Evolutionary conservation across 2,797 vertebrate genomes (phyloP).

Genomic region (Rhodeus uyekii): DNA sequence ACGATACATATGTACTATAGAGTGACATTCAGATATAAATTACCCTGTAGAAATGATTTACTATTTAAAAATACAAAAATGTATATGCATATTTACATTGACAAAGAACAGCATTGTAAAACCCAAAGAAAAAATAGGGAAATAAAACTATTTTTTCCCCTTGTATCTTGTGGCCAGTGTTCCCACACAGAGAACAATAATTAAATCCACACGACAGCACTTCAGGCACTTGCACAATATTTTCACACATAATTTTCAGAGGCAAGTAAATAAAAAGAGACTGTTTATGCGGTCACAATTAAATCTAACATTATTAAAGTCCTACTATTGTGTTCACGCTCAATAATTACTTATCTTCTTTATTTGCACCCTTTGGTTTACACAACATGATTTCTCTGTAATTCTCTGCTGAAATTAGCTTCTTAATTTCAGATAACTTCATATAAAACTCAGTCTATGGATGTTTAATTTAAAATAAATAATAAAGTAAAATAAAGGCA

Average conservation of each 20-base stretch:
- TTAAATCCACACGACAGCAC: conserved; percentile 19
- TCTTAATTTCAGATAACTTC: background rate
- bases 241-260: conserved; percentile 13
- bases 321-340: background rate
- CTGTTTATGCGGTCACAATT: conserved; percentile 8
- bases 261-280: conserved; percentile 13
- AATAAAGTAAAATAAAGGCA: conserved; percentile 43
- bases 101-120: conserved; percentile 42
- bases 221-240: conserved; percentile 40
- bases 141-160: background rate
- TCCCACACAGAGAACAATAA: conserved; percentile 1
- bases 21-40: conserved; percentile 56
- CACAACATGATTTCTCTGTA: background rate
- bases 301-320: background rate
- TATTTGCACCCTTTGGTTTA: conserved; percentile 28
- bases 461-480: conserved; percentile 12
- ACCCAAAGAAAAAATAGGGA: background rate
- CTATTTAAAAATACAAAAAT: conserved; percentile 49
- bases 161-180: conserved; percentile 11
- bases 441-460: conserved; percentile 5
- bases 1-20: conserved; percentile 30
- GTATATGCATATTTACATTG: conserved; percentile 34
- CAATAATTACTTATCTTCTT: background rate
- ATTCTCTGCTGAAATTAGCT: conserved; percentile 2
- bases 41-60: conserved; percentile 44